Evolutionary conservation across 2,113 vertebrate species (phyloP), one percentile per base, ranked within the genome.

Genomic region (Xenopus laevis): DNA sequence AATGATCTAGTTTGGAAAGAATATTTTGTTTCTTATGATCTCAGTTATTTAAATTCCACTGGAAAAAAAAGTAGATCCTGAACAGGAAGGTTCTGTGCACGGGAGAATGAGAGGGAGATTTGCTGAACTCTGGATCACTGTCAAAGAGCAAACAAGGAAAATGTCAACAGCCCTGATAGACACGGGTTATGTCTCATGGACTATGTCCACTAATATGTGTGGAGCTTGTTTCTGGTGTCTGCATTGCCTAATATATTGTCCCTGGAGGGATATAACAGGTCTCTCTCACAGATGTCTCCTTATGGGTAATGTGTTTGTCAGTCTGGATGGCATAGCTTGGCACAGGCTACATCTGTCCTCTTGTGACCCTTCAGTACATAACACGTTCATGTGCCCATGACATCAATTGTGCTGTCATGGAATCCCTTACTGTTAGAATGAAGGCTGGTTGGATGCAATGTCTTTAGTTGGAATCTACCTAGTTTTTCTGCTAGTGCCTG

Each of bases 331-430:
- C 10, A 44, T 30, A 62, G 30, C 13, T 17, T 62, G 45, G 23
- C n/a, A 20, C 68, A 6, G 3, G 45, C 23, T 47, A 17, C 61
- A 17, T 62, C 16, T 68, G 46, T 57, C 47, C 65, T 58, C 11
- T 13, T 50, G 47, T 50, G 58, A 75, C 65, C 65, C 52, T 59
- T 69, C 60, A 68, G 44, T 68, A 53, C 16, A 67, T 68, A 61
- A 68, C 72, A 68, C 46, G 27, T 65, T 66, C 52, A 12, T 60
- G 45, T 61, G 46, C n/a, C 65, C 45, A 68, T 27, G 23, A 27
- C 4, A 27, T 68, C 33, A 40, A 5, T 40, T 40, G 33, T 40
- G 6, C 33, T 40, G 33, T 9, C 33, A 40, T 40, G 33, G 33
- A 40, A 40, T 40, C 3, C 33, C 5, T 40, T 40, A 40, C 33